These are phyloP conservation scores for Drosophila kambysellisi DNA, from an alignment of 2,888 invertebrate genomes.

Conservation along the genomic window DNA sequence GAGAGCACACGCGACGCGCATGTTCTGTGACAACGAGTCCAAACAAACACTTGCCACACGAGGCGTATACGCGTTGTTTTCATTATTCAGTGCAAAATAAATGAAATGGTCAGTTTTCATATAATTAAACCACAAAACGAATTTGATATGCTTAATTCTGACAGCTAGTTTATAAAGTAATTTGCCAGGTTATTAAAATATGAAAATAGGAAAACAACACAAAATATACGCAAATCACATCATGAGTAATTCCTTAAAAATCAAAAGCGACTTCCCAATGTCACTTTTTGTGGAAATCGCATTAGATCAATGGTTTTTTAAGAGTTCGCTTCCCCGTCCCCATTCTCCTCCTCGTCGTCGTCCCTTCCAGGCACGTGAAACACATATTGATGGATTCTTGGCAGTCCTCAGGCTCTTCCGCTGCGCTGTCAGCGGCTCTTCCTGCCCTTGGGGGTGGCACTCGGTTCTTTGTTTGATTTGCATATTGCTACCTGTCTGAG, in stretches of 20 bases:
- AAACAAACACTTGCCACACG: slow-evolving; percentile 27
- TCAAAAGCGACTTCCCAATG: slow-evolving; percentile 32
- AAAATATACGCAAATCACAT: slow-evolving; percentile 12
- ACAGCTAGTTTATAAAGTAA: slow-evolving; percentile 24
- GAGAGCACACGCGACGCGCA: slow-evolving; percentile 67
- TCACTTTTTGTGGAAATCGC: slow-evolving; percentile 57
- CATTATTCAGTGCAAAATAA: slow-evolving; percentile 36
- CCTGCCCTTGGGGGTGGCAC: slow-evolving; percentile 32
- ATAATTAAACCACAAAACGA: slow-evolving; percentile 15
- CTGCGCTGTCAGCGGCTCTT: slow-evolving; percentile 39
- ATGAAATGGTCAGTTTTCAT: slow-evolving; percentile 54
- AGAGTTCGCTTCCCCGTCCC: not conserved
- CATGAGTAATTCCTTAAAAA: slow-evolving; percentile 15
- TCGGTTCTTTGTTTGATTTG: slow-evolving; percentile 70
- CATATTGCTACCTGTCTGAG: slow-evolving; percentile 77
- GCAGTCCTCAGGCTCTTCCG: slow-evolving; percentile 19
- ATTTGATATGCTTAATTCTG: slow-evolving; percentile 35
- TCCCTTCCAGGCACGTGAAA: slow-evolving; percentile 49
- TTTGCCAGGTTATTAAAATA: slow-evolving; percentile 4
- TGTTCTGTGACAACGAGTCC: slow-evolving; percentile 41
- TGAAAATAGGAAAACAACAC: not conserved
- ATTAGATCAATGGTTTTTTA: slow-evolving; percentile 57
- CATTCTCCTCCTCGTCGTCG: not conserved
- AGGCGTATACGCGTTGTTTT: slow-evolving; percentile 63
- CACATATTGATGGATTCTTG: slow-evolving; percentile 59